Evolutionary conservation across 2,888 invertebrate species (phyloP).

Genomic region (Chaetogeoica ovagalla): DNA sequence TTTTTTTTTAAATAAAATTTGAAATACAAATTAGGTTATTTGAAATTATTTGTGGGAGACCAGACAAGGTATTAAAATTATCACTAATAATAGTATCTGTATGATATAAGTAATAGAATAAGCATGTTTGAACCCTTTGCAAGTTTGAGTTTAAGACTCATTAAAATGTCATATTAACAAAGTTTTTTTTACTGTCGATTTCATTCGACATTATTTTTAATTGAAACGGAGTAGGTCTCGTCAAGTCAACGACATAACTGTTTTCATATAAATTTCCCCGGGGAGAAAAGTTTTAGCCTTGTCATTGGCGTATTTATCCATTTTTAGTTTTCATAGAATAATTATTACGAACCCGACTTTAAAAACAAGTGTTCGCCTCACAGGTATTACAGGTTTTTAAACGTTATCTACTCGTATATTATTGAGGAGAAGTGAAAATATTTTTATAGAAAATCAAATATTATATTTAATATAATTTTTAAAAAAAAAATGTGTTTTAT

Average conservation of each 20-base stretch:
- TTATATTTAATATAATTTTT: too few species aligned
- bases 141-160: not conserved
- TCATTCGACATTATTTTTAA: conserved; percentile 2
- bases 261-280: conserved; percentile 21
- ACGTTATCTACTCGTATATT: too few species aligned
- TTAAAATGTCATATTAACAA: not conserved
- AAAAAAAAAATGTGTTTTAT: too few species aligned
- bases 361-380: not conserved
- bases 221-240: not conserved
- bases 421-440: too few species aligned
- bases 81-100: not conserved
- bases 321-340: conserved; percentile 2
- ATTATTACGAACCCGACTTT: not conserved
- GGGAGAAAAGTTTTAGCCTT: not conserved
- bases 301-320: not conserved
- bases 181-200: conserved; percentile 9
- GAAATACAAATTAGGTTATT: not conserved
- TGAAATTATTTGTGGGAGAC: not conserved
- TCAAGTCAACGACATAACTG: conserved; percentile 17
- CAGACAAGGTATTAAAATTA: not conserved
- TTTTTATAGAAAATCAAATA: too few species aligned
- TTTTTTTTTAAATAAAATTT: too few species aligned
- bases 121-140: not conserved
- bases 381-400: too few species aligned
- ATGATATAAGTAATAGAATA: not conserved